Conservation (phyloP, 2,888 invertebrate species). For the Drosophila subsilvestris region DNA sequence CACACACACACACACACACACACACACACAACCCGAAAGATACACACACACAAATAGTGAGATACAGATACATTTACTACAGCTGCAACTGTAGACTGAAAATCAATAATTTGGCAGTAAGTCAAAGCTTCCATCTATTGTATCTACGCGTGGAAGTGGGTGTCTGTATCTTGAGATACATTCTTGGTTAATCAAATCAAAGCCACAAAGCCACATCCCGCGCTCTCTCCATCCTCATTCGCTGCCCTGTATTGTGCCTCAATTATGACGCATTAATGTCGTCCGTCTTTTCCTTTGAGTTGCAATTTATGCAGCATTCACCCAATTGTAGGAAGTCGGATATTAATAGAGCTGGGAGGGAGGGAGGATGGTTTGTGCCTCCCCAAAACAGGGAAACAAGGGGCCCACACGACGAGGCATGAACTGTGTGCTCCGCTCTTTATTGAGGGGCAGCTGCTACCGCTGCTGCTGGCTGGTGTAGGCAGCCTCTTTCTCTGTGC, state of each 20-base stretch:
- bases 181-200: constrained; percentile 66
- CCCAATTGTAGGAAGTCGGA: constrained; percentile 71
- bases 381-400: constrained; percentile 44
- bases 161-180: constrained; percentile 7
- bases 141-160: neutral
- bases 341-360: constrained; percentile 54
- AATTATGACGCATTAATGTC: constrained; percentile 73
- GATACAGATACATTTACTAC: constrained; percentile 37
- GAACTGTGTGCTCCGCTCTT: constrained; percentile 29
- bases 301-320: constrained; percentile 62
- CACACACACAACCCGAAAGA: constrained; percentile 19
- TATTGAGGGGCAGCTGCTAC: constrained; percentile 45
- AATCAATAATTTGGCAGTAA: constrained; percentile 65
- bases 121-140: constrained; percentile 28
- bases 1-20: constrained; percentile 41
- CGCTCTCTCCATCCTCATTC: constrained; percentile 26
- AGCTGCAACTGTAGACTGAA: constrained; percentile 46
- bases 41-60: constrained; percentile 13
- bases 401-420: constrained; percentile 47
- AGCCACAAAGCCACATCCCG: constrained; percentile 13
- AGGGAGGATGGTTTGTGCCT: constrained; percentile 29
- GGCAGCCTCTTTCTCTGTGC: constrained; percentile 26
- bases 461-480: constrained; percentile 1
- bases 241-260: constrained; percentile 61
- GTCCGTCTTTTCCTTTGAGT: constrained; percentile 56